Percentiles rank a stretch among this genome's conserved stretches.
Evolutionary conservation across 2,113 vertebrate genomes (phyloP).

Genomic region (Desmodus rotundus): DNA sequence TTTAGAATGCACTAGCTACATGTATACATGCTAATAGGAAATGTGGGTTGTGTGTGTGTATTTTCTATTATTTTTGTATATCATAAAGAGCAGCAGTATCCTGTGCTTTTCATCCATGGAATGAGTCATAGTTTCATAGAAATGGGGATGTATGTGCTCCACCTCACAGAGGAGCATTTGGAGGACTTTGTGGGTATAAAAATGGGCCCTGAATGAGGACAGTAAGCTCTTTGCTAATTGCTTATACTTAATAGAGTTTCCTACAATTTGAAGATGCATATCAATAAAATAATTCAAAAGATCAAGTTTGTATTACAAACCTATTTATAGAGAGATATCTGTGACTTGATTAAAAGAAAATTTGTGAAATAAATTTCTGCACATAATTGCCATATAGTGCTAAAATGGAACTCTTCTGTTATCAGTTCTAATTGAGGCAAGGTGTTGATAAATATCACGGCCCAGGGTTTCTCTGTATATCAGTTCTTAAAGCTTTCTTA

Average conservation of each 20-base stretch:
- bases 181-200: neutral
- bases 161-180: neutral
- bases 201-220: neutral
- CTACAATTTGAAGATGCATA: neutral
- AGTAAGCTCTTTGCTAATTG: neutral
- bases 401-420: neutral
- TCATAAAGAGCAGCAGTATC: neutral
- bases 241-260: neutral
- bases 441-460: neutral
- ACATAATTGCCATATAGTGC: neutral
- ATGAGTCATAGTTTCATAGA: neutral
- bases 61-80: neutral
- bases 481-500: neutral
- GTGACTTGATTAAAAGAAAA: neutral
- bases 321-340: neutral
- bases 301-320: neutral
- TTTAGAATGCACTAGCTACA: neutral
- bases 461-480: neutral
- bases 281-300: neutral
- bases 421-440: neutral
- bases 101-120: neutral
- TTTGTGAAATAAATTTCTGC: neutral
- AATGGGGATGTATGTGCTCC: neutral
- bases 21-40: neutral
- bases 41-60: neutral